phyloP scores from a whole-genome alignment of 2,797 vertebrate species.

The Acrossocheilus wenchowensis region DNA sequence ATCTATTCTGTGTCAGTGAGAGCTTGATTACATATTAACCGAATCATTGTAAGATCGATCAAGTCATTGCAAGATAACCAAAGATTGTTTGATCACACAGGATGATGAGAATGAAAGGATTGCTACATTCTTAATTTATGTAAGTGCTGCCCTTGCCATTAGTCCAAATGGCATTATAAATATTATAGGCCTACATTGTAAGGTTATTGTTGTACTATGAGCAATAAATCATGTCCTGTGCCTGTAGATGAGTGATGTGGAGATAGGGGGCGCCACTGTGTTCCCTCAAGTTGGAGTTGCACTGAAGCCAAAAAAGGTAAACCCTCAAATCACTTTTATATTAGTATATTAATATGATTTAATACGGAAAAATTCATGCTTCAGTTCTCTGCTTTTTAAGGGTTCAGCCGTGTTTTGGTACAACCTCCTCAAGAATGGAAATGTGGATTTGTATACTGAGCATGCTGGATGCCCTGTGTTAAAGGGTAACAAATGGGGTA shows the following conservation, averaged over 20 bases:
- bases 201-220: neutral
- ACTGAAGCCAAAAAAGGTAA: slow-evolving; percentile 83
- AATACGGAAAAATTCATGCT: neutral
- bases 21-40: no score
- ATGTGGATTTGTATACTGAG: neutral
- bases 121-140: slow-evolving; percentile 14
- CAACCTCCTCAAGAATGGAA: neutral
- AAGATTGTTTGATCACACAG: neutral
- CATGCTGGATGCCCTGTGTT: slow-evolving; percentile 31
- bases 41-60: no score
- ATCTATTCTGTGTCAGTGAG: no score
- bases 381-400: neutral
- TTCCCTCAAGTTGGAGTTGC: slow-evolving; percentile 84
- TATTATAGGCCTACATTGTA: no score
- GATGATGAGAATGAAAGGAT: neutral
- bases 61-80: neutral
- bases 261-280: slow-evolving; percentile 86
- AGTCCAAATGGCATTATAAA: neutral
- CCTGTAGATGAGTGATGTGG: slow-evolving; percentile 84
- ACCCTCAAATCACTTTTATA: neutral
- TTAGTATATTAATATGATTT: neutral
- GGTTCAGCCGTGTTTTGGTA: slow-evolving; percentile 21
- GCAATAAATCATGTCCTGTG: neutral
- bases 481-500: slow-evolving; percentile 18
- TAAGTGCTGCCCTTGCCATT: neutral